Base-by-base conservation (phyloP, 2,113 vertebrate species). In the Nyctereutes procyonoides region DNA sequence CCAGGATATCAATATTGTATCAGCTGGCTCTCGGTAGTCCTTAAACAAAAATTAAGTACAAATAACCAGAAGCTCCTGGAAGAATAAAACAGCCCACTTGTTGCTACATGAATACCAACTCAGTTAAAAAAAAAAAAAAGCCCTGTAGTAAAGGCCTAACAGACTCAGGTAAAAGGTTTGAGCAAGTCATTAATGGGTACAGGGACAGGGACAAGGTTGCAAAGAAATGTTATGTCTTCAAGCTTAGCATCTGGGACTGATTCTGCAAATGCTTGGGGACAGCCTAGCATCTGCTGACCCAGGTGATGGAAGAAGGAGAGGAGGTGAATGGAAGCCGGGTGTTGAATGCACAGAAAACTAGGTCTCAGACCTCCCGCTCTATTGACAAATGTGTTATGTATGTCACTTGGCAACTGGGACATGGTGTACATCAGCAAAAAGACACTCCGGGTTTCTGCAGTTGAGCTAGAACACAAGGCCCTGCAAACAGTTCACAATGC, bases 191-290 rank as follows among this genome's bases (percentile, higher is more conserved):
- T 38, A 74, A 89, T 14, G 1, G 10, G 85, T 32, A 30, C 32
- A 97, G 90, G 76, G 95, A 86, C 26, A 93, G 85, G 71, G 83
- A 90, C 22, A 81, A 79, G 5, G 10, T 14, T 93, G 1, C 35
- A 93, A 77, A 96, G 92, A 91, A 88, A 88, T 84, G 69, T n/a
- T 12, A 0, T 8, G 53, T 93, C 88, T 96, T 95, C 79, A 88
- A 96, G 88, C 53, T 24, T 79, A 26, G 76, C 93, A 65, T 86
- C 84, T 88, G 73, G 90, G 92, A 62, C 63, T 95, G 60, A 71
- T 87, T 60, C 48, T 87, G 53, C 73, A 92, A 91, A 96, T 43
- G 32, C 48, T 32, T 35, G 22, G 1, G 20, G 62, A 67, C 58
- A 95, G 48, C 93, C 58, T 67, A 92, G 22, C 30, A 81, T 38